Percentiles rank a stretch among this genome's conserved stretches.
phyloP scores from a whole-genome alignment of 53 echinoderm and acorn worm species.

The Zoroaster sp. region DNA sequence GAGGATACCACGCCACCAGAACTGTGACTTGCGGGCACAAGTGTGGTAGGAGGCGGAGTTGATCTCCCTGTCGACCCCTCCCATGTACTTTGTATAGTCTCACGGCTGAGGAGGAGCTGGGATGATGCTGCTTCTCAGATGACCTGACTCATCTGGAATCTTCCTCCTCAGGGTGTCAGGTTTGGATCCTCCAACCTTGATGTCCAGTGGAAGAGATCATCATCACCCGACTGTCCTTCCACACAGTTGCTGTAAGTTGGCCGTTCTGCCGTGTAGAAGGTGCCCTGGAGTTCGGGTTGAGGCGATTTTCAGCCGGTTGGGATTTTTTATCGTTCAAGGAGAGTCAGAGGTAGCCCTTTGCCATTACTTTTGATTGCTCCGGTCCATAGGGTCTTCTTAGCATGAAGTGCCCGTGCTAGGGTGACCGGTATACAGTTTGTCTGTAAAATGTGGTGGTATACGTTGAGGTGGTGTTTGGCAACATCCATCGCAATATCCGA shows the following conservation, averaged over 20 bases:
- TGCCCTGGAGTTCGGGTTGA: background rate
- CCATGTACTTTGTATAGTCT: slow-evolving; percentile 26
- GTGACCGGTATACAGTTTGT: slow-evolving; percentile 33
- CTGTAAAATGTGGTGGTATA: slow-evolving; percentile 49
- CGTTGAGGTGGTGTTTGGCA: background rate
- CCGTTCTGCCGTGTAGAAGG: background rate
- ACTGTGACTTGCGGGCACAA: slow-evolving; percentile 19
- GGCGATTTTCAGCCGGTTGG: too few species aligned
- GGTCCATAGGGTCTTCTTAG: background rate
- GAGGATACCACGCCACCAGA: slow-evolving; percentile 33
- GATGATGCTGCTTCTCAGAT: background rate
- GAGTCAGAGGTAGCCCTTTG: background rate
- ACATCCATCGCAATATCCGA: background rate
- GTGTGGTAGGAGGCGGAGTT: slow-evolving; percentile 36
- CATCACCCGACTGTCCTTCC: background rate
- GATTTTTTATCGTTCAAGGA: too few species aligned
- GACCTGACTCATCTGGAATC: background rate
- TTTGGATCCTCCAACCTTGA: background rate
- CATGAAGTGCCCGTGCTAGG: background rate
- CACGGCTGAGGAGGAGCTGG: background rate
- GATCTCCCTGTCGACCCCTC: slow-evolving; percentile 47
- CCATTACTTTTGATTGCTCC: background rate
- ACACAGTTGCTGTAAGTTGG: background rate
- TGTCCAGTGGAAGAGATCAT: too few species aligned
- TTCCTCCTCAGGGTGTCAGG: slow-evolving; percentile 47